phyloP scores from a whole-genome alignment of 1,140 invertebrate species.

The Cydia fagiglandana region DNA sequence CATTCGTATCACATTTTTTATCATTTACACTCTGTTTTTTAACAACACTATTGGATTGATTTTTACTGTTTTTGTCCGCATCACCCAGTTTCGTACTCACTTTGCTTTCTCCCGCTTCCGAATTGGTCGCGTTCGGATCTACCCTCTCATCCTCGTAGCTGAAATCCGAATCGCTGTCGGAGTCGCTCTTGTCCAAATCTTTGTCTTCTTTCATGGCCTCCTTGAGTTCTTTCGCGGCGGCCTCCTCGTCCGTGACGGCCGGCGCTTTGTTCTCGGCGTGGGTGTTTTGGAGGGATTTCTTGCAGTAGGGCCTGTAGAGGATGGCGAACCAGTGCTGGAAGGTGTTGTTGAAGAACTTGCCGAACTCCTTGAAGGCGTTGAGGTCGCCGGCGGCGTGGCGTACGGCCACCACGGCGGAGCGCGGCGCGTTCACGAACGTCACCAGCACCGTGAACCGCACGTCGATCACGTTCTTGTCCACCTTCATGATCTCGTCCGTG shows the following conservation, averaged over 20 bases:
- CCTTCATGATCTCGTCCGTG: slow-evolving; percentile 49
- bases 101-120: background rate
- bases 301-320: slow-evolving; percentile 41
- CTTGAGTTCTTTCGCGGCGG: background rate
- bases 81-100: background rate
- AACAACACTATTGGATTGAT: background rate
- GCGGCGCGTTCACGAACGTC: slow-evolving; percentile 41
- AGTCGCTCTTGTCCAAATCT: slow-evolving; percentile 5
- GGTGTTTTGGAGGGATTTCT: background rate
- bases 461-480: slow-evolving; percentile 37
- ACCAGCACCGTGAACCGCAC: slow-evolving; percentile 49
- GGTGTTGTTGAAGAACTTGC: slow-evolving; percentile 50
- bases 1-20: background rate
- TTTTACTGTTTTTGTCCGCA: background rate
- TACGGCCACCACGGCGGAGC: slow-evolving; percentile 37
- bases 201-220: background rate
- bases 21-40: background rate
- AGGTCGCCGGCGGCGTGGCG: slow-evolving; percentile 46
- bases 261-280: background rate
- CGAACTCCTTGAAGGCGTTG: slow-evolving; percentile 50
- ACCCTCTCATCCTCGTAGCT: slow-evolving; percentile 19
- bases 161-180: background rate
- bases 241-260: background rate
- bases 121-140: background rate
- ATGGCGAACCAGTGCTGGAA: slow-evolving; percentile 50